phyloP scores from a whole-genome alignment of 2,888 invertebrate species.

The Chymomyza procnemis region DNA sequence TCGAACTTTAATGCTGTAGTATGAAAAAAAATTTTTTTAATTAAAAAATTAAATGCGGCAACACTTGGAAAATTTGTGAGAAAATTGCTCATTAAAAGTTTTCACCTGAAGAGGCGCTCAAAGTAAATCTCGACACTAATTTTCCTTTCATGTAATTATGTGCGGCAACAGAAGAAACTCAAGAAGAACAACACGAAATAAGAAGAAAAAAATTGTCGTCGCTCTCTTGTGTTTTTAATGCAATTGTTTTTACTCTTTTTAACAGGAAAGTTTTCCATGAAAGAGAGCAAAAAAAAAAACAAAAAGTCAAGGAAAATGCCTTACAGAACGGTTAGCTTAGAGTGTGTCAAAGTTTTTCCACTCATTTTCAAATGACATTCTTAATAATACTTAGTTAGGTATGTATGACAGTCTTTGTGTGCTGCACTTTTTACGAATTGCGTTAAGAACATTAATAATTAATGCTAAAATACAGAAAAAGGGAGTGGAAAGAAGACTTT shows the following conservation, averaged over 20 bases:
- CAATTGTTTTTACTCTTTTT: constrained; percentile 25
- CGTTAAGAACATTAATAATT: background rate
- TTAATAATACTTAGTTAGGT: background rate
- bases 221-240: constrained; percentile 14
- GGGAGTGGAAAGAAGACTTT: background rate
- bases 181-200: background rate
- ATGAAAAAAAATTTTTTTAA: constrained; percentile 54
- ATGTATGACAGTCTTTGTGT: background rate
- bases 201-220: constrained; percentile 20
- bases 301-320: too few relatives aligned
- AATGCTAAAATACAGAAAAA: background rate
- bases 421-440: background rate
- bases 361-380: background rate
- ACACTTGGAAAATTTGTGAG: constrained; percentile 67
- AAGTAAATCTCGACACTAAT: constrained; percentile 69
- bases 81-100: constrained; percentile 74
- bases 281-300: background rate
- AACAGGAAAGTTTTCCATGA: constrained; percentile 8
- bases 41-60: constrained; percentile 71
- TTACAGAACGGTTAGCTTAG: background rate
- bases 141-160: constrained; percentile 67
- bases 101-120: constrained; percentile 64
- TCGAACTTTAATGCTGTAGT: background rate
- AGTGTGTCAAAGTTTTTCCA: background rate
- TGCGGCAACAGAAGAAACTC: constrained; percentile 40